Percentiles rank a stretch among this genome's conserved stretches.
These are phyloP conservation scores for Nomada hirtipes DNA, from an alignment of 2,888 invertebrate genomes.

Conservation along the genomic window DNA sequence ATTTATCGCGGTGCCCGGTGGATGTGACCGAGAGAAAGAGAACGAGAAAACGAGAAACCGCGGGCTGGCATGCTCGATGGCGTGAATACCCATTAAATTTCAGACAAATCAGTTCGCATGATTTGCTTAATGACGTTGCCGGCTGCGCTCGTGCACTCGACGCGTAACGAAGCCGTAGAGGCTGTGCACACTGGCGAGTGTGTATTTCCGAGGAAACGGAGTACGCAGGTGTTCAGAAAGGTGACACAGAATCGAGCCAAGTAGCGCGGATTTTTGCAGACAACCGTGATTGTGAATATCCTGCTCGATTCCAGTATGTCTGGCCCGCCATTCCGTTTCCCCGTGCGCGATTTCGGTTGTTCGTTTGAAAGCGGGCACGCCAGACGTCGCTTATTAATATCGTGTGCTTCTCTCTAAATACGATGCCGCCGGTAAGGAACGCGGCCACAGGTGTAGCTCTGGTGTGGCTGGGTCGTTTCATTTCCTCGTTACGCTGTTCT, in stretches of 20 bases:
- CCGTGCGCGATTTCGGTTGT: neutral
- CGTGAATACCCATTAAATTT: slow-evolving; percentile 74
- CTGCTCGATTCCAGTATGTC: slow-evolving; percentile 28
- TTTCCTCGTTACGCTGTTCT: slow-evolving; percentile 6
- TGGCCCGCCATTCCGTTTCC: neutral
- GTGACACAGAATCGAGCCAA: slow-evolving; percentile 67
- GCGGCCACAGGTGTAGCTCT: slow-evolving; percentile 76
- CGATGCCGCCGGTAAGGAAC: slow-evolving; percentile 71
- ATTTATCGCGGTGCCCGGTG: slow-evolving; percentile 47
- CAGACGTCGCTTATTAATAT: slow-evolving; percentile 74
- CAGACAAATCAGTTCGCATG: slow-evolving; percentile 65
- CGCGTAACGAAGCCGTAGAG: slow-evolving; percentile 31
- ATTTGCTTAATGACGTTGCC: slow-evolving; percentile 76
- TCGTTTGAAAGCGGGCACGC: slow-evolving; percentile 21
- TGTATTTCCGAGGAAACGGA: slow-evolving; percentile 34
- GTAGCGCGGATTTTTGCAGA: slow-evolving; percentile 71
- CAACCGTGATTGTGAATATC: slow-evolving; percentile 35
- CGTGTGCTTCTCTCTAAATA: slow-evolving; percentile 65
- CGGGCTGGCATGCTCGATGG: slow-evolving; percentile 50
- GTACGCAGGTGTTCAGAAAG: slow-evolving; percentile 66
- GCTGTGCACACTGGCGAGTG: neutral
- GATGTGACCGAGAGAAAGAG: slow-evolving; percentile 16
- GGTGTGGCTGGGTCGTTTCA: slow-evolving; percentile 13
- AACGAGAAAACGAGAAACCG: slow-evolving; percentile 39
- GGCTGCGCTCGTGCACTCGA: slow-evolving; percentile 65